phyloP scores from a whole-genome alignment of 2,797 vertebrate species.

The Gallinago stenura region DNA sequence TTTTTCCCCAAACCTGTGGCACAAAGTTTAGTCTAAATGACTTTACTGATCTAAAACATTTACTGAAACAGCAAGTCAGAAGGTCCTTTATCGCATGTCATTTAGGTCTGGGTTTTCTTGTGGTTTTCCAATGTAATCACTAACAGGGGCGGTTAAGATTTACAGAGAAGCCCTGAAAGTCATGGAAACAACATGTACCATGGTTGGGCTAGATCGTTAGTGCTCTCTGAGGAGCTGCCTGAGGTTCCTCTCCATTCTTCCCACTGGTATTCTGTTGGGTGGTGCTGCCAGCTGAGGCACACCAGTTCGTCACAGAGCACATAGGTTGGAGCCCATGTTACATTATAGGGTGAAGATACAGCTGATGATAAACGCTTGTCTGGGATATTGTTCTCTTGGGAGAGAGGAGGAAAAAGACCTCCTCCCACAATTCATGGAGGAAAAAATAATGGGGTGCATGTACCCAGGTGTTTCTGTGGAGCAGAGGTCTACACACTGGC shows the following conservation, averaged over 20 bases:
- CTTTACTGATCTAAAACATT: neutral
- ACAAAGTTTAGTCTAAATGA: neutral
- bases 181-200: neutral
- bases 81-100: neutral
- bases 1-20: neutral
- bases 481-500: neutral
- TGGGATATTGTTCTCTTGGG: neutral
- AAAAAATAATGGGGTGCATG: neutral
- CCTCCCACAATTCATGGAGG: neutral
- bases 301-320: neutral
- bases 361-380: neutral
- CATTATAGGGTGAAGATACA: neutral
- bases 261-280: neutral
- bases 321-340: neutral
- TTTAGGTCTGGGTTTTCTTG: neutral
- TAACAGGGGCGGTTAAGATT: neutral
- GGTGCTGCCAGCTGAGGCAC: neutral
- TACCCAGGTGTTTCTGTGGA: neutral
- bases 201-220: neutral
- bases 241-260: neutral
- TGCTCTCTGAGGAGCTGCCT: neutral
- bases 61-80: neutral
- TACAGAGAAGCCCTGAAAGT: neutral
- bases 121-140: slow-evolving; percentile 7
- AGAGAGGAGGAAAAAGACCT: neutral